Conservation (phyloP, 2,888 invertebrate genomes). For the Candidula unifasciata region DNA sequence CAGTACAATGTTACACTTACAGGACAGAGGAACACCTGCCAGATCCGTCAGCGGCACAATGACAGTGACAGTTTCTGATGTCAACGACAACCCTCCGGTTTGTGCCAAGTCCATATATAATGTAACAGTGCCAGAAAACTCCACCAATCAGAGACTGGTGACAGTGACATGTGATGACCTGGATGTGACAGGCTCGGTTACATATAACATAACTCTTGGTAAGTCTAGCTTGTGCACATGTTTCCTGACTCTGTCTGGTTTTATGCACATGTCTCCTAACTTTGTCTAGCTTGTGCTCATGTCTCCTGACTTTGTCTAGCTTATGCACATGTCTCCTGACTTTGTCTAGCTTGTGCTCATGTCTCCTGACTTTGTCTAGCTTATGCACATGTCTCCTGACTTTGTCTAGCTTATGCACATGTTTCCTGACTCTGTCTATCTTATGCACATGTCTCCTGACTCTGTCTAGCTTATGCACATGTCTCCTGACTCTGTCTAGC, state of each 20-base stretch:
- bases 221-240: neutral
- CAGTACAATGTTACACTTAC: neutral
- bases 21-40: constrained; percentile 58
- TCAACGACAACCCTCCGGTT: constrained; percentile 65
- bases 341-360: no score
- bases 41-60: constrained; percentile 59
- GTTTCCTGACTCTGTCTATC: no score
- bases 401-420: neutral
- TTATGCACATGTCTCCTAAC: no score
- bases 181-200: constrained; percentile 54
- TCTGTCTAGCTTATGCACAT: no score
- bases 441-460: no score
- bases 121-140: constrained; percentile 45
- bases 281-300: no score
- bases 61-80: constrained; percentile 62
- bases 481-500: no score
- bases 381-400: no score
- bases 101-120: constrained; percentile 56
- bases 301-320: no score
- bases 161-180: constrained; percentile 56
- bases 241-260: no score
- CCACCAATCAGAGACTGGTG: constrained; percentile 57
- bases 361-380: no score
- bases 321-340: no score
- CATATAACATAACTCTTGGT: constrained; percentile 48